Percentiles rank a stretch among this genome's conserved stretches.
Evolutionary conservation across 2,113 vertebrate species (phyloP).

Genomic region (Leucoraja erinaceus): DNA sequence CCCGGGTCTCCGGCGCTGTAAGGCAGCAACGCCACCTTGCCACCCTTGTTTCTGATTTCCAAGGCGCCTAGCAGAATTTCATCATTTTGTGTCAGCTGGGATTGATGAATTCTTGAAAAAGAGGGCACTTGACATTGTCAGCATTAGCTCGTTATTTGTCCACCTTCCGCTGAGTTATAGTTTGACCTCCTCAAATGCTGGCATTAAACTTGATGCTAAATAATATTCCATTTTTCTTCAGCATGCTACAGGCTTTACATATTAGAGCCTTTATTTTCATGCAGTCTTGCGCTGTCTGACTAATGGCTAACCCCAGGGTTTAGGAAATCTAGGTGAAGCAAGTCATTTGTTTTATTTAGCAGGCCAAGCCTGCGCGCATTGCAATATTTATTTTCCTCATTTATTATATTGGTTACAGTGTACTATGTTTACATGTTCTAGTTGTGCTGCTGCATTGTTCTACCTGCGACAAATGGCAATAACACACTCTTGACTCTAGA

Average conservation of each 20-base stretch:
- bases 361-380: background rate
- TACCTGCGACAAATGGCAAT: too few relatives aligned
- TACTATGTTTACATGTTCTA: too few relatives aligned
- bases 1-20: too few relatives aligned
- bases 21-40: too few relatives aligned
- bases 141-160: background rate
- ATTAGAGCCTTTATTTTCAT: background rate
- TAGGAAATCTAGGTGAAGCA: background rate
- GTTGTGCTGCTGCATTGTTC: too few relatives aligned
- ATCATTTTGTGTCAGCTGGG: background rate
- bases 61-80: background rate
- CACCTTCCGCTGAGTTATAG: background rate
- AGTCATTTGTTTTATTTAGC: background rate
- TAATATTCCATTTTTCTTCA: background rate
- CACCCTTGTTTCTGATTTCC: background rate
- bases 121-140: background rate
- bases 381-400: background rate
- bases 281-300: background rate
- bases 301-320: background rate
- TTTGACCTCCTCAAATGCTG: background rate
- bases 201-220: background rate
- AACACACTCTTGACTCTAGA: background rate
- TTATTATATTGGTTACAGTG: too few relatives aligned
- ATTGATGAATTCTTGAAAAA: background rate
- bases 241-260: background rate